Conservation (phyloP, 1,140 invertebrate genomes). For the Brachionus rubens region DNA sequence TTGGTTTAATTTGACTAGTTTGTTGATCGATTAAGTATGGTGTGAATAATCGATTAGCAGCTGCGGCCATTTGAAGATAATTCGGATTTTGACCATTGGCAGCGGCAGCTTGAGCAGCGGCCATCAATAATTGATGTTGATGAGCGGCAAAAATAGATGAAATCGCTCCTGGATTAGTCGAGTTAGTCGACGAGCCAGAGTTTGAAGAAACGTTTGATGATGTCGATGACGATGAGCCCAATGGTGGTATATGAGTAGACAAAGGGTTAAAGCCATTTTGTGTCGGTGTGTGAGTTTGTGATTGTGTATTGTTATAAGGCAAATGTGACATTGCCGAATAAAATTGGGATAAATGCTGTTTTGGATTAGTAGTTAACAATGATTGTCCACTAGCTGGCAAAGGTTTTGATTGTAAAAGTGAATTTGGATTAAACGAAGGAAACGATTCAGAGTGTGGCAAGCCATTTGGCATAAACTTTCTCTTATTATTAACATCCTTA, state of each 20-base stretch:
- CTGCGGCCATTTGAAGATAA: constrained; percentile 14
- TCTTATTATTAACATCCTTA: background rate
- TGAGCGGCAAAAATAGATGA: background rate
- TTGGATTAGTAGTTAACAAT: background rate
- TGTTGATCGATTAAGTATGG: constrained; percentile 43
- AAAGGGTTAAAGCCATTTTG: background rate
- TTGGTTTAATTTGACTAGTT: background rate
- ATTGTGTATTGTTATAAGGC: background rate
- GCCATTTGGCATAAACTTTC: background rate
- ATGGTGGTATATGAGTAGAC: background rate
- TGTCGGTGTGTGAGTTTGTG: background rate
- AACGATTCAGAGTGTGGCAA: background rate
- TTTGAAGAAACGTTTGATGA: background rate
- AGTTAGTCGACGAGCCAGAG: background rate
- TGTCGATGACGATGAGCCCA: background rate
- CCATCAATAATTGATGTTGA: constrained; percentile 35
- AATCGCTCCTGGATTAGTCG: background rate
- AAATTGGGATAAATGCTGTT: background rate
- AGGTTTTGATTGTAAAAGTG: background rate
- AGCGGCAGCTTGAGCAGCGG: constrained; percentile 9
- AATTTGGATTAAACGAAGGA: background rate
- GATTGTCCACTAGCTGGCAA: background rate
- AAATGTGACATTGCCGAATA: constrained; percentile 2
- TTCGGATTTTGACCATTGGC: constrained; percentile 14
- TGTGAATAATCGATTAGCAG: constrained; percentile 36